phyloP scores from a whole-genome alignment of 2,888 invertebrate species.

The Trissonchulus sp. region DNA sequence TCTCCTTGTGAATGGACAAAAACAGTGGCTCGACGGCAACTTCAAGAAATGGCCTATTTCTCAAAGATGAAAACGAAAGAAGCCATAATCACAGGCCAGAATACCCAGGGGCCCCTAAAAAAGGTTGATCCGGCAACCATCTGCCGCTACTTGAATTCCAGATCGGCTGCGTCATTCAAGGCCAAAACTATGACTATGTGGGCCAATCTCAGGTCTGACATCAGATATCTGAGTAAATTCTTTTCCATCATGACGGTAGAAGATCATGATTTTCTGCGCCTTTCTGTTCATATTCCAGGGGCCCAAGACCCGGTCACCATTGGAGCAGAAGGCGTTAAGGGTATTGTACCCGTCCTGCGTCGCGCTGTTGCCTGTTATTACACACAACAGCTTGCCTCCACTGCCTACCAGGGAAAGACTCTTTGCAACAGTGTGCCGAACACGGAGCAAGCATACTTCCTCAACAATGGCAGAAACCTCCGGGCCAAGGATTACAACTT shows the following conservation, averaged over 20 bases:
- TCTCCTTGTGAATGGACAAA: neutral
- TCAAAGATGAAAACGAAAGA: neutral
- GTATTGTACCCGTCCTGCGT: neutral
- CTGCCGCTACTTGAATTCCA: neutral
- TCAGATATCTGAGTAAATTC: neutral
- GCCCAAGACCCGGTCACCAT: neutral
- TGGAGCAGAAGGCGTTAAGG: neutral
- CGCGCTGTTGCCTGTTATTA: neutral
- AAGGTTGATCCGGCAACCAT: neutral
- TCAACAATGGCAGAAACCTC: neutral
- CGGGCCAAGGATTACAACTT: neutral
- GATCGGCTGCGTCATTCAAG: neutral
- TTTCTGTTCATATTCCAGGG: neutral
- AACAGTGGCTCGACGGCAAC: neutral
- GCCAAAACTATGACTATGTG: neutral
- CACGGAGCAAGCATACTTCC: neutral
- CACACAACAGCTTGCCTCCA: neutral
- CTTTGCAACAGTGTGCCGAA: neutral
- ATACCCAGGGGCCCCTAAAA: neutral
- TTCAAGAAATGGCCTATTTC: neutral
- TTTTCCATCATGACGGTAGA: neutral
- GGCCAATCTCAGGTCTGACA: neutral
- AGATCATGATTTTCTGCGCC: neutral
- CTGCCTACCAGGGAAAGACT: neutral
- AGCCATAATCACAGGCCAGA: neutral